Base-by-base conservation (phyloP, 2,888 invertebrate genomes). In the Sinopyrophorus schimmeli region DNA sequence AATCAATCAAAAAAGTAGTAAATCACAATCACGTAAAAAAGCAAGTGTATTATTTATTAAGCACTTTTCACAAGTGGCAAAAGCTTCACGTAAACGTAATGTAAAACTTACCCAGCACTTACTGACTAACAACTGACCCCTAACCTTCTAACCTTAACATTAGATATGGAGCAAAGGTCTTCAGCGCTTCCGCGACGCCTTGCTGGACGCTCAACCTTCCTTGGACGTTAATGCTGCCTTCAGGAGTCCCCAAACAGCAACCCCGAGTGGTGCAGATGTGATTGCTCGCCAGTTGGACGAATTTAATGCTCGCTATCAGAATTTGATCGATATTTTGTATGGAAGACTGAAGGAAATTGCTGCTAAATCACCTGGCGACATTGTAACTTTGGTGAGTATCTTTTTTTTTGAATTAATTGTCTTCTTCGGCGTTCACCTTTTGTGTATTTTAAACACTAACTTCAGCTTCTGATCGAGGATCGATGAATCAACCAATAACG, bases 81-180 rank as follows among this genome's bases (percentile, higher is more conserved):
- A 10, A 38, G 48, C 43, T 49, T 49, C 32, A 44, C 39, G 39
- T 46, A 41, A 49, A 44, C 39, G 39, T 46, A 41, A 49, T 54
- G 31, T 52, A 38, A n/a, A 54, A 56, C 55, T 53, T 46, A 54
- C 49, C 49, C 30, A 35, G 70, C 73, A 76, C 75, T 69, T 61
- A 75, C 76, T 59, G 59, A 70, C 70, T 70, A 70, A 71, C 70
- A 68, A 64, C 76, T 81, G 80, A 82, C 81, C 75, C 75, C 73
- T 76, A 71, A 78, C 75, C 72, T 62, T 70, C 71, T 71, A 71
- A 71, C 71, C 71, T 61, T 71, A 71, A 71, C 72, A 72, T 61
- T 84, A 92, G 92, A 89, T 89, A 71, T 89, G 90, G 80, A 87
- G 89, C 73, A 84, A 87, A 70, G 83, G 89, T 68, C 85, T 92